Percentiles rank a stretch among this genome's conserved stretches.
phyloP scores from a whole-genome alignment of 2,888 invertebrate genomes.

The Geophilus truncorum region DNA sequence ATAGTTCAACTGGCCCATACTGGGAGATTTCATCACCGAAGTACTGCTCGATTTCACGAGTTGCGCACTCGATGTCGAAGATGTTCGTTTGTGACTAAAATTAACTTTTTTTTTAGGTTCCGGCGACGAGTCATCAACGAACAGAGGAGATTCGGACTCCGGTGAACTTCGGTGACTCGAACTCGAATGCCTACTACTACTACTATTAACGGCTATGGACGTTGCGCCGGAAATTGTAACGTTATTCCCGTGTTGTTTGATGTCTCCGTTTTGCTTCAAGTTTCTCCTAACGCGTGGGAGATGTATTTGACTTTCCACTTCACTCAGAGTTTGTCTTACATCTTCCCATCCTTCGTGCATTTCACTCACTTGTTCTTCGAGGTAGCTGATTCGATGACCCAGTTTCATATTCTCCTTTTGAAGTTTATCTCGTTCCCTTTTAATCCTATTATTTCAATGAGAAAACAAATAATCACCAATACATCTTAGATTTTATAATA shows the following conservation, averaged over 20 bases:
- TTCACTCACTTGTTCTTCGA: constrained; percentile 66
- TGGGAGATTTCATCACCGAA: constrained; percentile 31
- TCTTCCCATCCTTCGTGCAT: constrained; percentile 29
- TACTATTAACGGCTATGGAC: constrained; percentile 16
- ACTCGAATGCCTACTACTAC: too few species aligned
- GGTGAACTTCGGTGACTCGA: background rate
- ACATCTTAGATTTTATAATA: too few species aligned
- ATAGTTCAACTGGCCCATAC: constrained; percentile 33
- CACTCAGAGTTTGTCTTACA: background rate
- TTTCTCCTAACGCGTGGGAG: background rate
- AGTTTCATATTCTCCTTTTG: constrained; percentile 71
- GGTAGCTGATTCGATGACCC: constrained; percentile 80
- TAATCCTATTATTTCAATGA: constrained; percentile 36
- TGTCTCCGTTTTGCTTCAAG: background rate
- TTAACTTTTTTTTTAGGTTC: background rate
- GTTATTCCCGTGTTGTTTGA: background rate
- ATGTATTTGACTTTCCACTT: constrained; percentile 1
- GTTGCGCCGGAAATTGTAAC: constrained; percentile 14
- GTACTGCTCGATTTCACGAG: background rate
- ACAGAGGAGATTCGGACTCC: background rate
- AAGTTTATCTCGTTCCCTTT: constrained; percentile 51
- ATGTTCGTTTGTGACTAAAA: constrained; percentile 14
- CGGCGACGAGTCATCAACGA: background rate
- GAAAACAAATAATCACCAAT: background rate
- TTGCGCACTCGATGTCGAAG: background rate